These are phyloP conservation scores for Drosophila baimaii DNA, from an alignment of 1,140 invertebrate genomes.

Conservation along the genomic window DNA sequence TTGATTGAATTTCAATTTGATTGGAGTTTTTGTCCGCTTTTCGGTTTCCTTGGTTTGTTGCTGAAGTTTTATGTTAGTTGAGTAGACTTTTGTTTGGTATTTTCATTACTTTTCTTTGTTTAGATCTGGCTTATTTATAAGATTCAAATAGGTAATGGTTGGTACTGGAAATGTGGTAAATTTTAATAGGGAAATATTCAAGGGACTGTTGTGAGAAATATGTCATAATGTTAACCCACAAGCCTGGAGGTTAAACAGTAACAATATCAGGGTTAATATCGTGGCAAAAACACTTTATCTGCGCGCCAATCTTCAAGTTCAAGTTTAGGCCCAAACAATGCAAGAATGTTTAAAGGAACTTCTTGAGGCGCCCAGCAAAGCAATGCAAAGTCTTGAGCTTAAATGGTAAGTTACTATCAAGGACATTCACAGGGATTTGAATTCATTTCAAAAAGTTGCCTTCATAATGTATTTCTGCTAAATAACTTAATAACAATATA, in stretches of 20 bases:
- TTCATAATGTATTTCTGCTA: not conserved
- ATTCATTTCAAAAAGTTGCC: not conserved
- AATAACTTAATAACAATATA: not conserved
- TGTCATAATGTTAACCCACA: slow-evolving; percentile 4
- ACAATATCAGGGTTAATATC: slow-evolving; percentile 56
- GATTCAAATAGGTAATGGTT: not conserved
- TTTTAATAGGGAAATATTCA: not conserved
- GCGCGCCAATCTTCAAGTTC: slow-evolving; percentile 53
- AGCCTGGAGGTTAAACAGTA: slow-evolving; percentile 62
- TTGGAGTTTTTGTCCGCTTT: slow-evolving; percentile 57
- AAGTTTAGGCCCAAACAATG: slow-evolving; percentile 50
- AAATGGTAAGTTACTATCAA: not conserved
- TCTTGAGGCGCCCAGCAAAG: slow-evolving; percentile 4
- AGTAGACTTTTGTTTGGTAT: slow-evolving; percentile 5
- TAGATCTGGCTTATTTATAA: not conserved
- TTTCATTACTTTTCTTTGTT: slow-evolving; percentile 7
- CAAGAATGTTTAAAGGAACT: not conserved
- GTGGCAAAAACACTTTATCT: slow-evolving; percentile 43
- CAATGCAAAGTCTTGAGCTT: slow-evolving; percentile 35
- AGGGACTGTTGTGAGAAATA: not conserved
- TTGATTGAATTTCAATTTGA: slow-evolving; percentile 78
- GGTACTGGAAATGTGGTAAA: not conserved
- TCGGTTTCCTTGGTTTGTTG: slow-evolving; percentile 7
- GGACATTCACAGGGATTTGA: not conserved
- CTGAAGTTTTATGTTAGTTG: slow-evolving; percentile 25